These are phyloP conservation scores for Pristionchus arcanus DNA, from an alignment of 2,888 invertebrate species.

Conservation along the genomic window DNA sequence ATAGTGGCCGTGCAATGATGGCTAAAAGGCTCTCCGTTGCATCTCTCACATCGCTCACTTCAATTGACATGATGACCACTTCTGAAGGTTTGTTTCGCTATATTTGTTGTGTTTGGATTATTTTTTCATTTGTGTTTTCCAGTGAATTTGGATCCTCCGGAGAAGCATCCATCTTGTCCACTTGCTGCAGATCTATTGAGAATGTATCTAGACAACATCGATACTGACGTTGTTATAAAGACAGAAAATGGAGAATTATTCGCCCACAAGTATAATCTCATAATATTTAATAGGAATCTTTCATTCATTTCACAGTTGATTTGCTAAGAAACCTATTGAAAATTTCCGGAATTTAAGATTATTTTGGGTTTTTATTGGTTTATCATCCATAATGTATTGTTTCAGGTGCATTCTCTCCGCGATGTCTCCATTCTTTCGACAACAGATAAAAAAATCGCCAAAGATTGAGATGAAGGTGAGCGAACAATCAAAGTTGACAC, in stretches of 20 bases:
- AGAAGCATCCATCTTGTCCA: conserved; percentile 82
- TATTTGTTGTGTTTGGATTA: conserved; percentile 54
- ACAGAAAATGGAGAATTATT: conserved; percentile 90
- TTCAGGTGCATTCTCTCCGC: conserved; percentile 89
- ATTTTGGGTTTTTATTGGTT: not conserved
- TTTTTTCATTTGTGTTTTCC: conserved; percentile 44
- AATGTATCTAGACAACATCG: conserved; percentile 89
- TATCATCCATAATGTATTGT: not conserved
- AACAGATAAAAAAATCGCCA: conserved; percentile 67
- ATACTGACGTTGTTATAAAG: conserved; percentile 88
- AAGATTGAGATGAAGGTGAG: conserved; percentile 66
- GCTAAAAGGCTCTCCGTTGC: conserved; percentile 74
- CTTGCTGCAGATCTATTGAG: conserved; percentile 88
- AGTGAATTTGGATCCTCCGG: conserved; percentile 50
- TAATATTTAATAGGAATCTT: not conserved
- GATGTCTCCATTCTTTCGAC: conserved; percentile 93
- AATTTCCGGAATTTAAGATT: not conserved
- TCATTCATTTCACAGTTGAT: not conserved
- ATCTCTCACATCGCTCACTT: conserved; percentile 75
- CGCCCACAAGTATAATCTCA: conserved; percentile 86
- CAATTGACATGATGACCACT: conserved; percentile 71
- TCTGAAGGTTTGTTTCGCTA: conserved; percentile 59
- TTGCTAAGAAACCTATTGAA: not conserved
- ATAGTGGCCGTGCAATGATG: conserved; percentile 68
- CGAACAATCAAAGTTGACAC: not conserved